A percentile compares a stretch with the other conserved stretches of the same genome.
These are phyloP conservation scores for Trissoscelio sp. DNA, from an alignment of 2,888 invertebrate species.

Conservation along the genomic window DNA sequence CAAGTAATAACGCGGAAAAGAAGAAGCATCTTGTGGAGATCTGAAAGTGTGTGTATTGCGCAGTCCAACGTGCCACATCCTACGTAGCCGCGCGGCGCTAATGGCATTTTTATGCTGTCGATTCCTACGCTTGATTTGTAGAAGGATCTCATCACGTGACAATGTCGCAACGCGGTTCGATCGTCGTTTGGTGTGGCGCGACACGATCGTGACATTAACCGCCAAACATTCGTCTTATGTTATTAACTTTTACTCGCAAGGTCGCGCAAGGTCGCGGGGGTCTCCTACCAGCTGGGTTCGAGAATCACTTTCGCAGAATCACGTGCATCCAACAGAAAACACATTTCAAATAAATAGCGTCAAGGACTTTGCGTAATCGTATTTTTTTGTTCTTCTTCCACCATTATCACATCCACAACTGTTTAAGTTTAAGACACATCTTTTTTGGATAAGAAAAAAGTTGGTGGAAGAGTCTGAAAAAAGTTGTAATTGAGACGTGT, in stretches of 20 bases:
- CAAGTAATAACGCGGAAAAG: constrained; percentile 48
- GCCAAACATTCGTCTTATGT: constrained; percentile 73
- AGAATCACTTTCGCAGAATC: constrained; percentile 38
- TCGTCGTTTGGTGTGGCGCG: constrained; percentile 8
- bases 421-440: no score
- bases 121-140: constrained; percentile 38
- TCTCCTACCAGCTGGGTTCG: constrained; percentile 34
- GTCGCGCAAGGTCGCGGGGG: constrained; percentile 74
- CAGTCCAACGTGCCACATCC: constrained; percentile 37
- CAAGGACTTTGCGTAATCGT: constrained; percentile 19
- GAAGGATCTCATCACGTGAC: constrained; percentile 24
- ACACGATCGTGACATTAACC: constrained; percentile 75
- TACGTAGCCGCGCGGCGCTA: constrained; percentile 28
- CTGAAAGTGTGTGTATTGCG: constrained; percentile 42
- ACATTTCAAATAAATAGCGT: neutral
- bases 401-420: neutral
- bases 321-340: constrained; percentile 12
- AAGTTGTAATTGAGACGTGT: constrained; percentile 42
- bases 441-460: no score
- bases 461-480: no score
- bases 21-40: constrained; percentile 15
- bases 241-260: constrained; percentile 74
- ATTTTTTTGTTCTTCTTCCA: neutral
- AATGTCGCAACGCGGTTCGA: constrained; percentile 14
- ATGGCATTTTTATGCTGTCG: constrained; percentile 27